phyloP scores from a whole-genome alignment of 1,140 invertebrate genomes.

The Homalodisca vitripennis region DNA sequence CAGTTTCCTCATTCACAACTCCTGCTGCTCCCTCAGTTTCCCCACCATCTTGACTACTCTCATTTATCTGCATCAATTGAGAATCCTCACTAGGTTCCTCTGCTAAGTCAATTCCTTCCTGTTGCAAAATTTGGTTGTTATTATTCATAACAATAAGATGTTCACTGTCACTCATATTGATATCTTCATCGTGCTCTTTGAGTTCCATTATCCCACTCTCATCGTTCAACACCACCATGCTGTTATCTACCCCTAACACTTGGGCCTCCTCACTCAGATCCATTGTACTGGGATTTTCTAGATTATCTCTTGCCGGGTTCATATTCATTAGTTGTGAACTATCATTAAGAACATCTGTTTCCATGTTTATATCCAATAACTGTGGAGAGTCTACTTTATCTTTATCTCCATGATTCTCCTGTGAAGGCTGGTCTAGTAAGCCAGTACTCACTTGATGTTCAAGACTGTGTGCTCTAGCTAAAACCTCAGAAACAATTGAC shows the following conservation, averaged over 20 bases:
- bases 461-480: slow-evolving; percentile 29
- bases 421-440: not conserved
- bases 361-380: not conserved
- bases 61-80: slow-evolving; percentile 7
- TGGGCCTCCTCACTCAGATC: slow-evolving; percentile 5
- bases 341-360: slow-evolving; percentile 7
- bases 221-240: slow-evolving; percentile 11
- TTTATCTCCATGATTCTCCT: not conserved
- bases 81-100: slow-evolving; percentile 17
- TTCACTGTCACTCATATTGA: not conserved
- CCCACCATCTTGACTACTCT: not conserved
- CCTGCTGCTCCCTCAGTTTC: not conserved
- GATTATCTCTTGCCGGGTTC: not conserved
- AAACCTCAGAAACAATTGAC: slow-evolving; percentile 37
- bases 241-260: not conserved
- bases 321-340: not conserved
- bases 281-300: not conserved
- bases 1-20: not conserved
- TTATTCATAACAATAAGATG: slow-evolving; percentile 9
- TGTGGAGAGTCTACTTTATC: not conserved
- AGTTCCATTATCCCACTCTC: not conserved
- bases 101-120: not conserved
- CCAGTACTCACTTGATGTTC: not conserved
- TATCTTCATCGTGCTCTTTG: not conserved
- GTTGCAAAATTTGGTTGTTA: not conserved